Base-by-base conservation (phyloP, 2,113 vertebrate genomes). In the Dicentrarchus labrax region DNA sequence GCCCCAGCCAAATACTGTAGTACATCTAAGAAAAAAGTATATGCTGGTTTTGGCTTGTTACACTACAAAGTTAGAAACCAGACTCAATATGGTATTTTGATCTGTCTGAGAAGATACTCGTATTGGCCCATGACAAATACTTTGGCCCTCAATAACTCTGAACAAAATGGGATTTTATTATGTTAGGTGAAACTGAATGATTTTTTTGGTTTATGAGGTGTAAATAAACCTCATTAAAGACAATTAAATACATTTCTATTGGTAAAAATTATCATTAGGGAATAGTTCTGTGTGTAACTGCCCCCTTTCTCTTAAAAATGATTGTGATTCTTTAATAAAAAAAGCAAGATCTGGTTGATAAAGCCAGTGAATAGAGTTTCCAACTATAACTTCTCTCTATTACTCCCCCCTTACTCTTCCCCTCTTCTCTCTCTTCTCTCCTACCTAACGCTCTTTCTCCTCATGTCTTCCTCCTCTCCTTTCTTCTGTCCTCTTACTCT, bases 281-380 rank as follows among this genome's bases (percentile, higher is more conserved):
- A 48, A 39, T 15, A 6, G 8, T 39, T 41, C 17, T 62, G n/a
- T 70, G 45, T 56, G 10, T 30, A 53, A 41, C 15, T 0, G 43
- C 12, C 13, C 3, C 4, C 16, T 1, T 43, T 39, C 47, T 45
- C 72, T 78, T 17, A 38, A 24, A 15, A 72, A 51, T n/a, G 11
- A 57, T 4, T 17, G 6, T 30, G 2, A 36, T 65, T 5, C 21
- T 51, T 47, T 72, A 16, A 75, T 45, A 4, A 45, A 45, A 66
- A 74, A 70, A 30, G 6, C 9, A 47, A 50, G 21, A 64, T 59
- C n/a, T 6, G 19, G 22, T 22, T 47, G 8, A 69, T 51, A 24
- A 68, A 56, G 59, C 59, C 13, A 72, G 17, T 54, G 47, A 61
- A 67, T 21, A 73, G 8, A 56, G 11, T 69, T 56, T 50, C 6